Evolutionary conservation across 2,888 invertebrate species (phyloP), one percentile per base, ranked within the genome.

Genomic region (Philhelius pedissequus): DNA sequence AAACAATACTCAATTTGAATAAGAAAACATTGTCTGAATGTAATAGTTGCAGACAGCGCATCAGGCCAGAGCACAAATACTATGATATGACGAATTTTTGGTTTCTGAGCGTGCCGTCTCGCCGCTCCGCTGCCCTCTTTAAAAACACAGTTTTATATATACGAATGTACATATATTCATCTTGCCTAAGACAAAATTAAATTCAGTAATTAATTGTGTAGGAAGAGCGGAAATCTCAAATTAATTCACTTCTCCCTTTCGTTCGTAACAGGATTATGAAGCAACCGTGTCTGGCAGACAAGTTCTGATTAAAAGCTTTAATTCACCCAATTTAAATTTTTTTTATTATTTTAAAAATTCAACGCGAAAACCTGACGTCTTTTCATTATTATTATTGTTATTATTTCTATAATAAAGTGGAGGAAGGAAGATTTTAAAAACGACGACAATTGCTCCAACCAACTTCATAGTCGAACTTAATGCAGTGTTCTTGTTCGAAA

Each of bases 191-290:
- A 62, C 73, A 62, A 77, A 82, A 73, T 78, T 77, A 77, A 77
- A 82, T 78, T 71, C 78, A 62, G 73, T 77, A 82, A 82, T 82
- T 82, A 82, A 82, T 82, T 82, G 82, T 77, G 78, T 82, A 82
- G 77, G 73, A 68, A 68, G 73, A 77, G 68, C 54, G 60, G 73
- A 82, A 82, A 82, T 77, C 82, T 77, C 78, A 78, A 82, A 82
- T 82, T 82, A 82, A 82, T 77, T 82, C 82, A 8, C 68, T 30
- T 48, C 20, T 71, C 48, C 64, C 66, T 50, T 43, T 40, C 20
- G 32, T 43, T 40, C 20, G 32, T 48, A 27, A 22, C 64, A 20
- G 64, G 77, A 82, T 82, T 82, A 77, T 38, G 73, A 40, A 73
- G 43, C 77, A 71, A 77, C 58, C 60, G 71, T 77, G 82, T 48